Conservation (phyloP, 2,888 invertebrate species). For the Deroplatys truncata region DNA sequence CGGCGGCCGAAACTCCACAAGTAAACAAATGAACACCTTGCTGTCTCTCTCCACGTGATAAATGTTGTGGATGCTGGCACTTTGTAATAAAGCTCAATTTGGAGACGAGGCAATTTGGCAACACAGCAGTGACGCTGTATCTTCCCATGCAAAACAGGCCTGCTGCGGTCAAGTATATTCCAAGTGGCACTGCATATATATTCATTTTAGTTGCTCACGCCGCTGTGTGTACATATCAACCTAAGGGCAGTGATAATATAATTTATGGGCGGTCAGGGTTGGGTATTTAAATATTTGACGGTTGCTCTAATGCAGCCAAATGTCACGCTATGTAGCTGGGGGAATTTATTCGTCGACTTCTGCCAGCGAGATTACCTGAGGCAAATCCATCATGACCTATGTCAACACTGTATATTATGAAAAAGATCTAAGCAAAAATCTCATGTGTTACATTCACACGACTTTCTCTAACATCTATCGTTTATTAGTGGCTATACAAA, state of each 20-base stretch:
- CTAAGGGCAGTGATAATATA: background rate
- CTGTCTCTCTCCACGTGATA: background rate
- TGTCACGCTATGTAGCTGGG: background rate
- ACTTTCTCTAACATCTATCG: no score
- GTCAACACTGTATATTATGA: background rate
- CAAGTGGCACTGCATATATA: background rate
- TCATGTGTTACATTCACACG: no score
- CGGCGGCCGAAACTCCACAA: background rate
- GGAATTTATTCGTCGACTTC: background rate
- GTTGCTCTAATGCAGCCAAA: background rate
- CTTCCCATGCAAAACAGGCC: background rate
- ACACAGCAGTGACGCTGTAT: no score
- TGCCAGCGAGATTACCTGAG: background rate
- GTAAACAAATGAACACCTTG: conserved; percentile 11
- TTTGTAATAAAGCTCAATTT: conserved; percentile 20
- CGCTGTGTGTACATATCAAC: background rate
- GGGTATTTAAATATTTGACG: background rate
- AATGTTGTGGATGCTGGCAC: background rate
- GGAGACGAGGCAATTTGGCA: background rate
- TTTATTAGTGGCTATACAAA: no score
- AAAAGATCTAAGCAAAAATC: no score
- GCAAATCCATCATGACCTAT: no score
- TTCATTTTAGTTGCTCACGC: background rate
- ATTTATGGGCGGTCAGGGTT: background rate
- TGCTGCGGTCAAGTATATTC: background rate